A percentile compares a stretch with the other conserved stretches of the same genome.
Conservation (phyloP, 2,113 vertebrate genomes). For the Eulemur rufifrons region DNA sequence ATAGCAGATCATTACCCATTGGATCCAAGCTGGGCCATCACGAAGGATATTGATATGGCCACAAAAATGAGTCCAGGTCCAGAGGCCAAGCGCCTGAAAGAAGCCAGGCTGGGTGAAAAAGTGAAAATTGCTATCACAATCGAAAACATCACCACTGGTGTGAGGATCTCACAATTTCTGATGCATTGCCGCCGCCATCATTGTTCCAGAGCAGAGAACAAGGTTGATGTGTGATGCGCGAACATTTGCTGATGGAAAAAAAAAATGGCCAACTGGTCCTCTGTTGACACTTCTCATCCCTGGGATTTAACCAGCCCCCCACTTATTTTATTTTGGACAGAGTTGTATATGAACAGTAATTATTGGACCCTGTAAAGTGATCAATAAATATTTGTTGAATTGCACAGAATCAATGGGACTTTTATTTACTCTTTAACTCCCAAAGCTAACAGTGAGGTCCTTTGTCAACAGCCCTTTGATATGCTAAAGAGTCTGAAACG, state of each 20-base stretch:
- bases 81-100: constrained; percentile 24
- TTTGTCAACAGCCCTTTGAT: background rate
- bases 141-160: background rate
- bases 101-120: background rate
- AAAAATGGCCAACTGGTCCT: background rate
- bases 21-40: constrained; percentile 9
- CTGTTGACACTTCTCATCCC: background rate
- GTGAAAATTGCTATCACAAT: background rate
- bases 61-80: constrained; percentile 60
- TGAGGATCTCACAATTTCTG: background rate
- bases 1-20: constrained; percentile 55
- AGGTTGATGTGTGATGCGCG: background rate
- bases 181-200: rapidly evolving
- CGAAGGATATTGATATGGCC: constrained; percentile 59
- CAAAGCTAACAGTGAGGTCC: background rate
- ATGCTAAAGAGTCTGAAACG: background rate
- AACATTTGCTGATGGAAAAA: background rate
- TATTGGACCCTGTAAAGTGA: background rate
- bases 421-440: constrained; percentile 38
- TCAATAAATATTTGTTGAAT: constrained; percentile 46
- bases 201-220: background rate
- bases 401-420: background rate
- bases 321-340: background rate
- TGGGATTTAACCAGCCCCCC: background rate
- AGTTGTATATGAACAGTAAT: background rate